Conservation (phyloP, 2,888 invertebrate genomes). For the Trissolcus japonicus region DNA sequence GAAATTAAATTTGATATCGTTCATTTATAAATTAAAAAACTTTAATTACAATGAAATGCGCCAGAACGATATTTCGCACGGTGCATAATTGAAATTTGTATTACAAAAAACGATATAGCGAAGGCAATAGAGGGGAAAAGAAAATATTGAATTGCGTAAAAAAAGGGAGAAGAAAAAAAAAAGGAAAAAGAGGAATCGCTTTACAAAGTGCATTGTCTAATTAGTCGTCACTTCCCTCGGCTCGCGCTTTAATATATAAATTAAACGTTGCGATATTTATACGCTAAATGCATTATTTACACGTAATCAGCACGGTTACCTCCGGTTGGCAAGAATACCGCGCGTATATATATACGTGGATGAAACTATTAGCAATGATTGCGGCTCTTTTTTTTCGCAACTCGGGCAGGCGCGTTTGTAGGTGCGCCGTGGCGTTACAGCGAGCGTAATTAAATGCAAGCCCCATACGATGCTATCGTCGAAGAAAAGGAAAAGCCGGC, state of each 20-base stretch:
- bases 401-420: constrained; percentile 54
- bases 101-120: too few species aligned
- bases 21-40: neutral
- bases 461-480: constrained; percentile 64
- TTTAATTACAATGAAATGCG: neutral
- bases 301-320: constrained; percentile 37
- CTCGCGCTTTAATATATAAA: constrained; percentile 33
- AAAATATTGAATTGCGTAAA: neutral
- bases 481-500: constrained; percentile 64
- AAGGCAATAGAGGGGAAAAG: too few species aligned
- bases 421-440: constrained; percentile 59
- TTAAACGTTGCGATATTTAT: constrained; percentile 31
- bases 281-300: constrained; percentile 34
- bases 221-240: constrained; percentile 12
- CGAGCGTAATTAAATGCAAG: constrained; percentile 64
- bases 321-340: constrained; percentile 26
- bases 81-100: neutral
- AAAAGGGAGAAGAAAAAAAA: neutral
- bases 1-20: neutral
- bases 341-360: constrained; percentile 22
- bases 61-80: neutral
- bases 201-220: constrained; percentile 11
- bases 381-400: constrained; percentile 56
- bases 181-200: neutral
- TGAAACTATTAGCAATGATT: constrained; percentile 50